phyloP scores from a whole-genome alignment of 1,140 invertebrate genomes.

The Gonioctena quinquepunctata region DNA sequence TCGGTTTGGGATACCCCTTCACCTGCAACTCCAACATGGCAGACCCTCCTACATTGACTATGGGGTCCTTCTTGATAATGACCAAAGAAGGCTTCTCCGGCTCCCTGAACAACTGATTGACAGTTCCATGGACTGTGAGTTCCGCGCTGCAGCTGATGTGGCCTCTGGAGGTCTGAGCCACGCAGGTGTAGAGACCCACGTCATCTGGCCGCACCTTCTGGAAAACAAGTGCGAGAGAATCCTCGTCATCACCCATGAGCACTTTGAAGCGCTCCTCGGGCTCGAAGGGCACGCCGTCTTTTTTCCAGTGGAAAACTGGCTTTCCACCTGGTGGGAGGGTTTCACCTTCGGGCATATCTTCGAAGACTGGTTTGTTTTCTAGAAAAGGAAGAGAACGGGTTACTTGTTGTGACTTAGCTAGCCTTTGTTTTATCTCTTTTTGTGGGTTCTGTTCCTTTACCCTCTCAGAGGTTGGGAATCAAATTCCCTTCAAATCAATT shows the following conservation, averaged over 20 bases:
- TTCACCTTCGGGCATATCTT: conserved; percentile 68
- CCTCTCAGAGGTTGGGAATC: too few relatives aligned
- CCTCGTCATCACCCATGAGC: conserved; percentile 88
- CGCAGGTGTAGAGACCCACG: conserved; percentile 92
- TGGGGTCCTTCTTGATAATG: conserved; percentile 73
- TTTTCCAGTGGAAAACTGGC: conserved; percentile 86
- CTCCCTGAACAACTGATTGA: conserved; percentile 79
- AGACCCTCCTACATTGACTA: conserved; percentile 81
- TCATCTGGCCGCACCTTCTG: conserved; percentile 92
- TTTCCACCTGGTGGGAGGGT: conserved; percentile 76
- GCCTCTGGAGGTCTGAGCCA: conserved; percentile 88
- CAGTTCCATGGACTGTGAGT: conserved; percentile 85
- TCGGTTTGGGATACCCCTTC: conserved; percentile 92
- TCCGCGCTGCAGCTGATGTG: conserved; percentile 94
- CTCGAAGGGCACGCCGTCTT: conserved; percentile 87
- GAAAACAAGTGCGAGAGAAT: conserved; percentile 88
- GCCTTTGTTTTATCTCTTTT: too few relatives aligned
- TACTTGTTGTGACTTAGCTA: too few relatives aligned
- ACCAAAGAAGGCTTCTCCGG: conserved; percentile 78
- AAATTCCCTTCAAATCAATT: too few relatives aligned
- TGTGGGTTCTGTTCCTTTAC: too few relatives aligned
- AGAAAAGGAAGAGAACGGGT: too few relatives aligned
- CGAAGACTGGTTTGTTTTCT: conserved; percentile 83
- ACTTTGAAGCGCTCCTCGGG: conserved; percentile 94
- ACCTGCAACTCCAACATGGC: conserved; percentile 95